Evolutionary conservation across 2,113 vertebrate species (phyloP).

Genomic region (Sula dactylatra): DNA sequence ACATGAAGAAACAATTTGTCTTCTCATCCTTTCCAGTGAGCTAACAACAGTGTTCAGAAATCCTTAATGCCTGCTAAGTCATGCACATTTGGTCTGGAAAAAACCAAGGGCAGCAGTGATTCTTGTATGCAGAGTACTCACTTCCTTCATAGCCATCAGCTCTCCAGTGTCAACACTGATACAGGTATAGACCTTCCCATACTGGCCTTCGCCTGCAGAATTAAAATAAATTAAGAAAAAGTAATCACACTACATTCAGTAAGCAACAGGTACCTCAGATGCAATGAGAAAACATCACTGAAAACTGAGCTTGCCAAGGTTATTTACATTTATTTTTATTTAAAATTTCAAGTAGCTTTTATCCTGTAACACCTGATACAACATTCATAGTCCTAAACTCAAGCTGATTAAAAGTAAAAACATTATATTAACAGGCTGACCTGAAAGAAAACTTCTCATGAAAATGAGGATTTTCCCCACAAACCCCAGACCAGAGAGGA

Average conservation of each 20-base stretch:
- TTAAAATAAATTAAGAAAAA: background rate
- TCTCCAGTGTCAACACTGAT: constrained; percentile 98
- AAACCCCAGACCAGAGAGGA: background rate
- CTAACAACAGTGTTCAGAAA: background rate
- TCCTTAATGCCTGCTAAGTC: background rate
- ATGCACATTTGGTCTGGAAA: background rate
- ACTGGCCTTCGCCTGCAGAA: constrained; percentile 92
- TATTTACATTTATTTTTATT: background rate
- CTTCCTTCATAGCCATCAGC: constrained; percentile 99
- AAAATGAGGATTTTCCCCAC: background rate
- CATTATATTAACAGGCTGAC: background rate
- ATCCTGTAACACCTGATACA: background rate
- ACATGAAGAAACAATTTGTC: background rate
- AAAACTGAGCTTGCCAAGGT: background rate
- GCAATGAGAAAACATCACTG: background rate
- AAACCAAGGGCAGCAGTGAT: background rate
- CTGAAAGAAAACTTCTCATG: background rate
- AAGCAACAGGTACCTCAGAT: background rate
- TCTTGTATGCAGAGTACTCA: constrained; percentile 57
- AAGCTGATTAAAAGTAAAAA: background rate
- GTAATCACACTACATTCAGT: background rate
- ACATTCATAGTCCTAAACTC: background rate
- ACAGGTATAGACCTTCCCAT: constrained; percentile 98
- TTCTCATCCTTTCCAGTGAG: background rate
- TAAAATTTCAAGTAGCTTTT: background rate